phyloP scores from a whole-genome alignment of 2,888 invertebrate genomes.

The Tuberolachnus salignus region DNA sequence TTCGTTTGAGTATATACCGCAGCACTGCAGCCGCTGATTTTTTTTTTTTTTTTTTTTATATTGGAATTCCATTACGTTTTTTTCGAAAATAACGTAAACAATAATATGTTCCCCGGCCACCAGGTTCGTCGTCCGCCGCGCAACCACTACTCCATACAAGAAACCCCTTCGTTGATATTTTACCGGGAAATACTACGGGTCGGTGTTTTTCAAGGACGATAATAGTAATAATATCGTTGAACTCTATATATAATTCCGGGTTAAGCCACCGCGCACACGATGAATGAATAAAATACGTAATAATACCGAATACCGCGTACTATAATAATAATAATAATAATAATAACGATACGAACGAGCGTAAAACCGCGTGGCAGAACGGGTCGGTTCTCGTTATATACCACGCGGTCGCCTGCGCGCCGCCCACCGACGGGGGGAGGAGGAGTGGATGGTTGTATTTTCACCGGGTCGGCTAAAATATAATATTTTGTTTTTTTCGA shows the following conservation, averaged over 20 bases:
- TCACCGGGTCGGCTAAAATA: too few relatives aligned
- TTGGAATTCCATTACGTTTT: background rate
- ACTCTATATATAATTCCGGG: background rate
- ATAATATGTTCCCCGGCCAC: background rate
- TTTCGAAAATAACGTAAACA: slow-evolving; percentile 7
- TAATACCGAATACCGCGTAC: background rate
- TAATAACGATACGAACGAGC: too few relatives aligned
- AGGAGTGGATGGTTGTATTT: too few relatives aligned
- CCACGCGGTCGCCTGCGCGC: too few relatives aligned
- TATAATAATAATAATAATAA: too few relatives aligned
- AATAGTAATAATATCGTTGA: too few relatives aligned
- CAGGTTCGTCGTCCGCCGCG: background rate
- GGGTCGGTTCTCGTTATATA: too few relatives aligned
- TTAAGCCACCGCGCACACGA: too few relatives aligned
- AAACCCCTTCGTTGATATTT: background rate
- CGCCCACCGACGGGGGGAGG: too few relatives aligned
- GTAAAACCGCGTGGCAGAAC: too few relatives aligned
- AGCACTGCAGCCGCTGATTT: too few relatives aligned
- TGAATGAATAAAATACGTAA: slow-evolving; percentile 13
- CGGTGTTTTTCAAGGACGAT: slow-evolving; percentile 12
- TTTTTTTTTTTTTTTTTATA: too few relatives aligned
- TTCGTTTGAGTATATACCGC: background rate
- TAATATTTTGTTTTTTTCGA: background rate
- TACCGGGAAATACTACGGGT: slow-evolving; percentile 14
- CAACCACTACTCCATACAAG: background rate